Evolutionary conservation across 2,888 invertebrate species (phyloP).

Genomic region (Bimastos eiseni): DNA sequence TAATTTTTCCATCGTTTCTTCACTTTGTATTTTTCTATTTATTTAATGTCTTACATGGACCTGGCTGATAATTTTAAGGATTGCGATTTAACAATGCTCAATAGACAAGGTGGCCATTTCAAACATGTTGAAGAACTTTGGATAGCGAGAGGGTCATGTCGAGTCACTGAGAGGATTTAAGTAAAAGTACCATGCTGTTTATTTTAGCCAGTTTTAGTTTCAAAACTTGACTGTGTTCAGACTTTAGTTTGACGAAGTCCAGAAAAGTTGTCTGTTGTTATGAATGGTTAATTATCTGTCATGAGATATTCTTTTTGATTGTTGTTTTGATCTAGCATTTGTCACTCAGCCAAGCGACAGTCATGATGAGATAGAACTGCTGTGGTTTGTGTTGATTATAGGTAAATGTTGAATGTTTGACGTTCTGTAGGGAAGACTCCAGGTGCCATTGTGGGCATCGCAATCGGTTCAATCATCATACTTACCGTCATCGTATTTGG

Average conservation of each 20-base stretch:
- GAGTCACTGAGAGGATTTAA: no score
- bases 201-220: not conserved
- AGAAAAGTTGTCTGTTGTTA: not conserved
- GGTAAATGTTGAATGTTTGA: not conserved
- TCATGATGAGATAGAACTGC: not conserved
- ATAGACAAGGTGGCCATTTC: no score
- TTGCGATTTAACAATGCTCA: not conserved
- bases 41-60: no score
- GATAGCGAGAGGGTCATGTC: no score
- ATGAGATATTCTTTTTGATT: not conserved
- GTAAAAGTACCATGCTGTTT: not conserved
- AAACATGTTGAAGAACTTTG: no score
- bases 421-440: slow-evolving; percentile 20
- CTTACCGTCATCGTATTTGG: slow-evolving; percentile 4
- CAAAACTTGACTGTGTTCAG: not conserved
- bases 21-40: not conserved
- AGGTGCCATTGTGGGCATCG: slow-evolving; percentile 27
- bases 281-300: not conserved
- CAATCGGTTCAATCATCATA: not conserved
- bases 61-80: not conserved
- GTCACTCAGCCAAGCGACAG: not conserved
- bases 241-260: not conserved
- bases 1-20: no score
- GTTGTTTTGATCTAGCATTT: not conserved
- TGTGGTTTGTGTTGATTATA: not conserved